These are phyloP conservation scores for Drosophila limbata DNA, from an alignment of 2,888 invertebrate species.

Conservation along the genomic window DNA sequence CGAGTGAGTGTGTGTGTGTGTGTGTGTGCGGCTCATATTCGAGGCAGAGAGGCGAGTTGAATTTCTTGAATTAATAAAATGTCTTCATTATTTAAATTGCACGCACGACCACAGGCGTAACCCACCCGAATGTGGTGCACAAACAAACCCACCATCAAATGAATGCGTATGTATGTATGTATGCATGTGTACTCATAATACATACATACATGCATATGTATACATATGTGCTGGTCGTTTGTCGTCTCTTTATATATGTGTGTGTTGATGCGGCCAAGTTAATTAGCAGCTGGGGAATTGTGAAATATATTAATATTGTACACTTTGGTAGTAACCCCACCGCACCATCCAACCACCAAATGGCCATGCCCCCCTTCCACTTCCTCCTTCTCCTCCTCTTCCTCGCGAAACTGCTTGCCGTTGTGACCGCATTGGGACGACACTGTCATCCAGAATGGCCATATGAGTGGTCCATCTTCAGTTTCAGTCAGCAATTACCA, in stretches of 20 bases:
- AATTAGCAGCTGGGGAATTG: conserved; percentile 81
- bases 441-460: conserved; percentile 36
- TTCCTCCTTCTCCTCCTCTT: neutral
- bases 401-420: conserved; percentile 51
- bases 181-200: conserved; percentile 1
- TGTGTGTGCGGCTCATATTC: conserved; percentile 40
- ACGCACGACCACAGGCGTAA: conserved; percentile 73
- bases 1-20: conserved; percentile 14
- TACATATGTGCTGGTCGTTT: conserved; percentile 32
- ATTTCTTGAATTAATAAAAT: conserved; percentile 81
- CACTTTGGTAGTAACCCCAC: conserved; percentile 60
- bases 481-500: conserved; percentile 27
- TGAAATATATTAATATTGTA: conserved; percentile 80
- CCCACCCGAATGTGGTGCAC: conserved; percentile 54
- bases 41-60: conserved; percentile 65
- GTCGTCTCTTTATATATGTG: neutral
- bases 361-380: neutral
- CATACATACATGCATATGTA: neutral
- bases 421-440: conserved; percentile 60
- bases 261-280: conserved; percentile 58
- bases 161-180: neutral
- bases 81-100: conserved; percentile 81
- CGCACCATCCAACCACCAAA: conserved; percentile 11
- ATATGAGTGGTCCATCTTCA: conserved; percentile 28
- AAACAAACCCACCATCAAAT: conserved; percentile 41